A percentile compares a stretch with the other conserved stretches of the same genome.
These are phyloP conservation scores for Idaea dimidiata DNA, from an alignment of 2,888 invertebrate genomes.

Conservation along the genomic window DNA sequence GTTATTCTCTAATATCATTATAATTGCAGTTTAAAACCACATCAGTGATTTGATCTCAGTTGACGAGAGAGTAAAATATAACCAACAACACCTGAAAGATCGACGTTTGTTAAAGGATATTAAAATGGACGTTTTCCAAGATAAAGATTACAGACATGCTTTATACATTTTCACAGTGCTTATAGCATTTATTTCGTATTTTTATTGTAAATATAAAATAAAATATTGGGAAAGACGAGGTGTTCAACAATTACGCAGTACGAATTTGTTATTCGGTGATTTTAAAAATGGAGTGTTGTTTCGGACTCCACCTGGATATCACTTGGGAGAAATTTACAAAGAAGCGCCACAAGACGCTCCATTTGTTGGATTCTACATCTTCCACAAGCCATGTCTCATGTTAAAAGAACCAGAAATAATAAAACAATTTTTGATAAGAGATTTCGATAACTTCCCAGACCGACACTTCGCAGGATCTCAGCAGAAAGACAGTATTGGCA, in stretches of 20 bases:
- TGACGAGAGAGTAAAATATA: too few species aligned
- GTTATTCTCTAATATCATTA: too few species aligned
- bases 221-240: slow-evolving; percentile 28
- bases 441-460: slow-evolving; percentile 32
- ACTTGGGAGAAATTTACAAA: slow-evolving; percentile 20
- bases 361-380: slow-evolving; percentile 34
- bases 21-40: too few species aligned
- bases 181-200: slow-evolving; percentile 5
- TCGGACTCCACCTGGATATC: slow-evolving; percentile 32
- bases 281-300: slow-evolving; percentile 36
- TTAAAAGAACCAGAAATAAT: slow-evolving; percentile 35
- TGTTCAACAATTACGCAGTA: slow-evolving; percentile 21
- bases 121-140: too few species aligned
- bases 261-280: slow-evolving; percentile 32
- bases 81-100: too few species aligned
- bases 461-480: slow-evolving; percentile 32
- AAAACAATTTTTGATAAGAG: slow-evolving; percentile 31
- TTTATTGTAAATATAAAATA: slow-evolving; percentile 20
- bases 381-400: slow-evolving; percentile 35
- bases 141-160: too few species aligned
- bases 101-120: too few species aligned
- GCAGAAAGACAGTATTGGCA: slow-evolving; percentile 36
- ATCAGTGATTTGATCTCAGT: too few species aligned
- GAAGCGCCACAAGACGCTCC: slow-evolving; percentile 22
- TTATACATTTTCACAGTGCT: too few species aligned